Evolutionary conservation across 1,140 invertebrate genomes (phyloP).

Genomic region (Solenopsis fugax): DNA sequence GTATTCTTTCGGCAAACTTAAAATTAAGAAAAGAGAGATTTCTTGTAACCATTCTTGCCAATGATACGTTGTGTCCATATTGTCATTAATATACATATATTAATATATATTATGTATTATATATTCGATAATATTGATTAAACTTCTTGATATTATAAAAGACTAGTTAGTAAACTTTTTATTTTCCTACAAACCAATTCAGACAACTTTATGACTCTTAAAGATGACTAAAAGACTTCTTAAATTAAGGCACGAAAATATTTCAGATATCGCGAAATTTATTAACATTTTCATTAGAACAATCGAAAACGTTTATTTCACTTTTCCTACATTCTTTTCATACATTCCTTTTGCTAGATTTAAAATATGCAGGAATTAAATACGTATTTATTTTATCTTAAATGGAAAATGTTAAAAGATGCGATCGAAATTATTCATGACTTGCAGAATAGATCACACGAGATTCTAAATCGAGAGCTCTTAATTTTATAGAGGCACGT

Average conservation of each 20-base stretch:
- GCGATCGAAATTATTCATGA: background rate
- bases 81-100: slow-evolving; percentile 82
- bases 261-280: background rate
- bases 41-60: slow-evolving; percentile 81
- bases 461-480: background rate
- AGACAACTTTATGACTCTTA: too few species aligned
- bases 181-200: background rate
- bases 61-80: slow-evolving; percentile 85
- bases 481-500: slow-evolving; percentile 19
- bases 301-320: background rate
- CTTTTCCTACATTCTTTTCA: background rate
- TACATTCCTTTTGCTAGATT: background rate
- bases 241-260: background rate
- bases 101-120: slow-evolving; percentile 82
- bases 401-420: background rate
- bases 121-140: slow-evolving; percentile 86
- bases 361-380: background rate
- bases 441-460: background rate
- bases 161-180: background rate
- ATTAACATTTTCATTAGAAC: too few species aligned
- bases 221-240: too few species aligned
- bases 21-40: slow-evolving; percentile 59
- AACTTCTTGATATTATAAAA: slow-evolving; percentile 84
- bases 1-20: slow-evolving; percentile 59
- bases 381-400: background rate